Conservation (phyloP, 2,113 vertebrate genomes). For the Myxocyprinus asiaticus region DNA sequence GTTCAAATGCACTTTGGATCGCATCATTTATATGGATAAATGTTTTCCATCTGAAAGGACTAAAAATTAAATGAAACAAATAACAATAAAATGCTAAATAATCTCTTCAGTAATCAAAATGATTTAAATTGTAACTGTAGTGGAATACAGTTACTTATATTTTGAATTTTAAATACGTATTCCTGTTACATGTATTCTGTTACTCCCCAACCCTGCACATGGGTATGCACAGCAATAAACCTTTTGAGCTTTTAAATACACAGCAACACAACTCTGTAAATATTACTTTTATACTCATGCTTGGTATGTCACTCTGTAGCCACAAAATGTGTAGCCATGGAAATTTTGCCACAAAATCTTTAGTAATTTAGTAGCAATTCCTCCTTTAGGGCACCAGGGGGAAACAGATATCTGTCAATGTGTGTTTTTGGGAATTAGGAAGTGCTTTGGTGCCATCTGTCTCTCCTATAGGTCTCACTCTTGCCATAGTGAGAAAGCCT, state of each 20-base stretch:
- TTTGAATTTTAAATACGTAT: too few relatives aligned
- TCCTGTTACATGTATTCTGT: too few relatives aligned
- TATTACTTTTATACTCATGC: not conserved
- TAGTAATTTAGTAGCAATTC: slow-evolving; percentile 66
- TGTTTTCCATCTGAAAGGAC: too few relatives aligned
- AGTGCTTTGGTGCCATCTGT: slow-evolving; percentile 41
- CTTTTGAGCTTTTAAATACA: not conserved
- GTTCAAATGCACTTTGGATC: too few relatives aligned
- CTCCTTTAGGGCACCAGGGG: slow-evolving; percentile 76
- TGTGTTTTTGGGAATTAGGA: slow-evolving; percentile 66
- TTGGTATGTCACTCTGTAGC: not conserved
- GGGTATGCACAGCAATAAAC: not conserved
- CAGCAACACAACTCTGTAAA: not conserved
- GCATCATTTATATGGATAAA: too few relatives aligned
- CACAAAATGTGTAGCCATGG: slow-evolving; percentile 11
- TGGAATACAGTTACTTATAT: too few relatives aligned
- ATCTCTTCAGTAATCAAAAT: too few relatives aligned
- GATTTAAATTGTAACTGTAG: too few relatives aligned
- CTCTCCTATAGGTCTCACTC: slow-evolving; percentile 29
- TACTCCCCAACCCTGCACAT: too few relatives aligned
- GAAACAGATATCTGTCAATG: slow-evolving; percentile 77
- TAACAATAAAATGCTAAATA: too few relatives aligned
- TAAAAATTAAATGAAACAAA: too few relatives aligned
- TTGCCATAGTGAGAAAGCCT: slow-evolving; percentile 7
- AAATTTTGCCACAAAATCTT: slow-evolving; percentile 43